Conservation (phyloP, 2,888 invertebrate genomes). For the Drosophila imparisetae region DNA sequence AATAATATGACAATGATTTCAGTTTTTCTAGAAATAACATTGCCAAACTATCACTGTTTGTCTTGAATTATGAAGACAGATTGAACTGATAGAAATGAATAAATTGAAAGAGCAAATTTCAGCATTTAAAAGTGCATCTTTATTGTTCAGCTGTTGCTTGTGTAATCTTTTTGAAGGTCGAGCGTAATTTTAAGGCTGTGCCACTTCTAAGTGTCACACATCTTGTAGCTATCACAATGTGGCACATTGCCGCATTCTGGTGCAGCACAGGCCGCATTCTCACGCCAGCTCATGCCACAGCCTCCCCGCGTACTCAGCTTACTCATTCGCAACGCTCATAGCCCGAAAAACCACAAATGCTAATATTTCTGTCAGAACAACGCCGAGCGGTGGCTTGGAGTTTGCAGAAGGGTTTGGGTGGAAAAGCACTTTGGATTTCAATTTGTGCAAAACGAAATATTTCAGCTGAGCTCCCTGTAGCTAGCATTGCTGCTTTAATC, state of each 20-base stretch:
- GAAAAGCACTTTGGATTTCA: conserved; percentile 81
- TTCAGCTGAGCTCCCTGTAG: conserved; percentile 75
- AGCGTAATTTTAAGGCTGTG: not conserved
- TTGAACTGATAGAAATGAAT: not conserved
- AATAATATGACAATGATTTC: not conserved
- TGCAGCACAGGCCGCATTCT: conserved; percentile 50
- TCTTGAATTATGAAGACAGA: not conserved
- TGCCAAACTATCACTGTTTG: not conserved
- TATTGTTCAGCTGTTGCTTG: too few species aligned
- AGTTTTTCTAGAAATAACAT: not conserved
- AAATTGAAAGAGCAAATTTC: not conserved
- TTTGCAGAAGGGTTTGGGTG: conserved; percentile 35
- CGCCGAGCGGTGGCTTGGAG: not conserved
- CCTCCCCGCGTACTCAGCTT: not conserved
- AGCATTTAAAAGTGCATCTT: not conserved
- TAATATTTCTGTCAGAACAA: conserved; percentile 78
- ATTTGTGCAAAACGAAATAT: conserved; percentile 80
- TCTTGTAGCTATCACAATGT: conserved; percentile 14
- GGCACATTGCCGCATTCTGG: conserved; percentile 16
- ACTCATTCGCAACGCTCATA: conserved; percentile 30
- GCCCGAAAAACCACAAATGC: conserved; percentile 71
- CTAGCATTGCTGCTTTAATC: conserved; percentile 72
- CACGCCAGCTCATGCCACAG: conserved; percentile 18
- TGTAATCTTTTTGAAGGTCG: not conserved
- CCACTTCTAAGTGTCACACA: conserved; percentile 30